phyloP scores from a whole-genome alignment of 2,113 vertebrate genomes.

The Rutilus rutilus region DNA sequence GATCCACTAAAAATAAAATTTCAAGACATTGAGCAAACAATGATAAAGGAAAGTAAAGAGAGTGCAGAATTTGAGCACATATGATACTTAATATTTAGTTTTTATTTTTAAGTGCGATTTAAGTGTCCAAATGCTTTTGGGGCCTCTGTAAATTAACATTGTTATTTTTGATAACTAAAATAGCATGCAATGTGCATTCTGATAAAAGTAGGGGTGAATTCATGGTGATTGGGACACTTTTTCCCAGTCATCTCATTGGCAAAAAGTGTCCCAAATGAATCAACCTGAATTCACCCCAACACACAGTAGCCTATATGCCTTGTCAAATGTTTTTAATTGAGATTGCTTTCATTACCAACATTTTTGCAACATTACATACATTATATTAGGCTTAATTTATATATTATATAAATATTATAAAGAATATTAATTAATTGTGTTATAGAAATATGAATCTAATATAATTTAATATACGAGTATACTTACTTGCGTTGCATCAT shows the following conservation, averaged over 20 bases:
- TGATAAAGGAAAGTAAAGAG: too few relatives aligned
- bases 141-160: too few relatives aligned
- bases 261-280: too few relatives aligned
- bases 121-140: too few relatives aligned
- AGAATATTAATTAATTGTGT: neutral
- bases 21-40: neutral
- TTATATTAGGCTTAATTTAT: neutral
- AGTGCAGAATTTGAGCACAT: neutral
- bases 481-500: slow-evolving; percentile 21
- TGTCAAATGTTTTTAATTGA: neutral
- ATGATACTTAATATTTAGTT: neutral
- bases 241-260: too few relatives aligned
- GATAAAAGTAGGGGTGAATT: neutral
- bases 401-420: neutral
- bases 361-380: neutral
- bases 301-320: neutral
- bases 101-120: neutral
- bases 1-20: neutral
- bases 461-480: neutral
- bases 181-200: neutral
- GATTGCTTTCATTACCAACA: neutral
- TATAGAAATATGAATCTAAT: neutral
- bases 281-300: too few relatives aligned
- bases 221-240: too few relatives aligned
- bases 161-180: too few relatives aligned